Evolutionary conservation across 2,888 invertebrate genomes (phyloP), one percentile per base, ranked within the genome.

Genomic region (Nemapogon koenigi): DNA sequence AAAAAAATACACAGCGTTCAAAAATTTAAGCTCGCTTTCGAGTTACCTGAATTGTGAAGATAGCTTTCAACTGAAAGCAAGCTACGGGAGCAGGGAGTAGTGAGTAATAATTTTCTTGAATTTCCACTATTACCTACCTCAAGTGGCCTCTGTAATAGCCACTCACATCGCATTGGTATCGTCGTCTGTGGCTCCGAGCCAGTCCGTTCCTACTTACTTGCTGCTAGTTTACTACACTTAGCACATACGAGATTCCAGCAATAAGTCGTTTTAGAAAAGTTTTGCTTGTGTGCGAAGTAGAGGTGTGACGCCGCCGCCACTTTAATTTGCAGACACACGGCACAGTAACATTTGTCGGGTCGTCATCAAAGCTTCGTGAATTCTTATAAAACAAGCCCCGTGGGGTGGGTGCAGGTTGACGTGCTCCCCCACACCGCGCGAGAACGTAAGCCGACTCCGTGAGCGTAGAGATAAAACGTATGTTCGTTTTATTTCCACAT

Each of bases 401-500:
- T n/a, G n/a, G n/a, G n/a, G n/a, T n/a, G 7, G 41, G 19, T 29
- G 8, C 16, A 40, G 47, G 40, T 38, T 43, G 41, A 39, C 47
- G 45, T 47, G 49, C 32, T 42, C 40, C 41, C 32, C 43, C 43
- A 46, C 46, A 43, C 47, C 39, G 56, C 56, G 52, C 60, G 51
- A 56, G 51, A 48, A 53, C 54, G 59, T 63, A 66, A 65, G 62
- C 68, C 63, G 63, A 67, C 61, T 68, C 63, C 63, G 59, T 55
- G 61, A 63, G 57, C 64, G 65, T 62, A 62, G 56, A 75, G 70
- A 75, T 75, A 75, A 73, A 75, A 75, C 72, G 71, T 73, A 69
- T 71, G 73, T 73, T 75, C 75, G 72, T 75, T 75, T 76, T 75
- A 75, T 76, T 75, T 76, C 65, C 68, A 71, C 75, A 76, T 78